These are phyloP conservation scores for Halcyon chelicuti DNA, from an alignment of 2,797 vertebrate species.

Conservation along the genomic window DNA sequence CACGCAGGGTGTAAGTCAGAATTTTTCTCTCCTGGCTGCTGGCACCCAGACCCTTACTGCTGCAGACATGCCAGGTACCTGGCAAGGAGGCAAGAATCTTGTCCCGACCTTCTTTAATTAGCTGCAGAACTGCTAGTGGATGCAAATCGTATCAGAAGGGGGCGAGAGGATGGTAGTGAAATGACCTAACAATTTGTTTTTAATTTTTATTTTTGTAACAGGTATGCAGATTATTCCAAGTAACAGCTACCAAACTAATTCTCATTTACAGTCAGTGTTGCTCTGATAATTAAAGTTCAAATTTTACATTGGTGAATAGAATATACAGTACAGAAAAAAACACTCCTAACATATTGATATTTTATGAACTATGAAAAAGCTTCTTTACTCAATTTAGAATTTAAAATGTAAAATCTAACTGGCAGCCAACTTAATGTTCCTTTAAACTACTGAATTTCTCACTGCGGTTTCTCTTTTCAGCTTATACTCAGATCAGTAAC, in stretches of 20 bases:
- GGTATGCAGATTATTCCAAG: not conserved
- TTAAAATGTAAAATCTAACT: not conserved
- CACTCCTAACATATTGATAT: not conserved
- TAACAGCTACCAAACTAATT: not conserved
- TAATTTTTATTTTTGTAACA: not conserved
- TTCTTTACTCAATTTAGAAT: not conserved
- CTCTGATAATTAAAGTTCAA: not conserved
- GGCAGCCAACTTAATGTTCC: not conserved
- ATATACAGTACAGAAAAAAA: not conserved
- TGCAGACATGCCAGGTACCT: not conserved
- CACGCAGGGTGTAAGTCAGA: not conserved
- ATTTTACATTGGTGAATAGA: not conserved
- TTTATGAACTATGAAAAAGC: not conserved
- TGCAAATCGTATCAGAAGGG: not conserved
- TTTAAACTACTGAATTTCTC: not conserved
- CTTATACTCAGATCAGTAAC: not conserved
- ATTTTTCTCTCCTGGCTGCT: not conserved
- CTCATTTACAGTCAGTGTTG: not conserved
- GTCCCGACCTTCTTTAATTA: not conserved
- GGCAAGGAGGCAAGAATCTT: rapidly evolving
- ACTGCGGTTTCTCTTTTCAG: not conserved
- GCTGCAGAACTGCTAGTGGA: not conserved
- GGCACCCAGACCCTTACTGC: not conserved
- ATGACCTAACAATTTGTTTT: not conserved
- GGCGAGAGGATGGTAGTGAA: rapidly evolving